Conservation (phyloP, 2,113 vertebrate species). For the Struthio camelus region DNA sequence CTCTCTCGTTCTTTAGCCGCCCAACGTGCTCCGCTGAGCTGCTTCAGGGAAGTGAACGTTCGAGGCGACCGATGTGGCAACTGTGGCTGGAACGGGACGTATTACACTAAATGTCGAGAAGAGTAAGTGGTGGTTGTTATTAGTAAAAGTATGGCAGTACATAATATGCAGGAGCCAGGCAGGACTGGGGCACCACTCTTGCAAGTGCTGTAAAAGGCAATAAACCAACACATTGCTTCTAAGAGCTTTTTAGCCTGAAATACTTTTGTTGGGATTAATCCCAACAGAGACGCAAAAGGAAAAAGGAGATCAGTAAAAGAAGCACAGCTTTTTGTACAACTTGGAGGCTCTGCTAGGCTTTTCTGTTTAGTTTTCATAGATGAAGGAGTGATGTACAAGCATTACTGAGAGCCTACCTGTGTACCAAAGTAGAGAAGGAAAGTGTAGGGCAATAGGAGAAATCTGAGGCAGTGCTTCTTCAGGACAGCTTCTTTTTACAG, state of each 20-base stretch:
- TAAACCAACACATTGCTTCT: no score
- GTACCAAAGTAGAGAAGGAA: background rate
- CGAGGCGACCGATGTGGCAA: conserved; percentile 52
- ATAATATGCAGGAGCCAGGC: background rate
- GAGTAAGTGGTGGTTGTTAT: background rate
- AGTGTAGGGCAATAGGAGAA: background rate
- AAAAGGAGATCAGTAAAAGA: background rate
- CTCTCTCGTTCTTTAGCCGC: background rate
- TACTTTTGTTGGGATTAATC: background rate
- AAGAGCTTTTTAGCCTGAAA: background rate
- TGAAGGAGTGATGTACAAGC: background rate
- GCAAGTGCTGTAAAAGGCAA: background rate
- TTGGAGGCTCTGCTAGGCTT: background rate
- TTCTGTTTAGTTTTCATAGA: background rate
- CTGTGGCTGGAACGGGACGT: background rate
- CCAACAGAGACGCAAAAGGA: background rate
- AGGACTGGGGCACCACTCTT: background rate
- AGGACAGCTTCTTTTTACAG: background rate
- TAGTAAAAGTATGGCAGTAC: background rate
- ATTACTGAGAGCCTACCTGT: background rate
- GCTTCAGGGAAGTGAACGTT: conserved; percentile 40
- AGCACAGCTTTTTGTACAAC: background rate
- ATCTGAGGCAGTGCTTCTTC: background rate
- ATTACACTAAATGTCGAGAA: conserved; percentile 27
- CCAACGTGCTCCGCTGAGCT: background rate